Conservation (phyloP, 2,113 vertebrate genomes). For the Okapia johnstoni region DNA sequence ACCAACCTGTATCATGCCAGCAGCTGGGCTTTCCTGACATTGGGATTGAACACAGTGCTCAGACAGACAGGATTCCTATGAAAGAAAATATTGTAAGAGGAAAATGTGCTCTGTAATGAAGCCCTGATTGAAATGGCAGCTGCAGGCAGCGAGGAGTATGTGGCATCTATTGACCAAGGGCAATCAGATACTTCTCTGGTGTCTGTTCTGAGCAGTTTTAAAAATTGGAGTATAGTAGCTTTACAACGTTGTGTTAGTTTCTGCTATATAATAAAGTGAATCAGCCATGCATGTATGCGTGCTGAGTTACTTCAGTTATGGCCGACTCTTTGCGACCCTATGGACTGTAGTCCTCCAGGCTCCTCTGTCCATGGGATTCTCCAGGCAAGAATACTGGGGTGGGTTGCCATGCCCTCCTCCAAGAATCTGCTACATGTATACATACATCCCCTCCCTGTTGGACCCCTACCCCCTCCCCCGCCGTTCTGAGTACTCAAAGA, state of each 20-base stretch:
- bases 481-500: not conserved
- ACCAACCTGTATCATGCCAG: not conserved
- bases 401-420: not conserved
- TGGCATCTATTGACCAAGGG: not conserved
- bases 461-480: not conserved
- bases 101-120: not conserved
- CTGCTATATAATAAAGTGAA: not conserved
- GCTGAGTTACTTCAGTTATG: not conserved
- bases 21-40: not conserved
- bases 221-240: not conserved
- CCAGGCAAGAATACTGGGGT: not conserved
- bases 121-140: conserved; percentile 1
- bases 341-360: not conserved
- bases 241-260: not conserved
- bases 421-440: not conserved
- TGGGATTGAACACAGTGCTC: not conserved
- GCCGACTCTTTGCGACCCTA: not conserved
- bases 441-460: not conserved
- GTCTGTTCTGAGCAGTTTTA: not conserved
- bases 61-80: not conserved
- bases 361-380: not conserved
- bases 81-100: conserved; percentile 19
- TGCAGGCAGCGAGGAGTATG: not conserved
- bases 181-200: not conserved
- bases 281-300: not conserved